Percentiles rank a stretch among this genome's conserved stretches.
Evolutionary conservation across 2,888 invertebrate species (phyloP).

Genomic region (Tridacna crocea): DNA sequence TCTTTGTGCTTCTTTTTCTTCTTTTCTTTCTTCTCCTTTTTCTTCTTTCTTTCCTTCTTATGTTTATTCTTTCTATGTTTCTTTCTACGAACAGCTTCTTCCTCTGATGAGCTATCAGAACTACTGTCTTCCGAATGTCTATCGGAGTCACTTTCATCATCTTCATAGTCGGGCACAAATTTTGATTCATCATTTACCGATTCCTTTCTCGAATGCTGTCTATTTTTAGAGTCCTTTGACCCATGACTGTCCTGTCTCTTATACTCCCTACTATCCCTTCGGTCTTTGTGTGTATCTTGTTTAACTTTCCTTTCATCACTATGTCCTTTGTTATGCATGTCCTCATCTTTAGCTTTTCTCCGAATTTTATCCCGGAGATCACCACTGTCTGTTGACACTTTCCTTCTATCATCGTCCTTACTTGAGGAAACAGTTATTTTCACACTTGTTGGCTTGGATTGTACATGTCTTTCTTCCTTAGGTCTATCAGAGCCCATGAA

Average conservation of each 20-base stretch:
- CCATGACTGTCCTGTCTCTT: slow-evolving; percentile 17
- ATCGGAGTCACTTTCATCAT: slow-evolving; percentile 65
- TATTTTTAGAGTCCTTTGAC: slow-evolving; percentile 20
- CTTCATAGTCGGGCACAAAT: slow-evolving; percentile 81
- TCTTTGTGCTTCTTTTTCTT: slow-evolving; percentile 64
- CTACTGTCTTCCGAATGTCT: slow-evolving; percentile 43
- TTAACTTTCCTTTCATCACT: slow-evolving; percentile 28
- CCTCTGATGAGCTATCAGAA: slow-evolving; percentile 54
- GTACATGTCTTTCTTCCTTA: slow-evolving; percentile 52
- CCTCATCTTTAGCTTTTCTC: slow-evolving; percentile 77
- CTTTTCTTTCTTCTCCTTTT: slow-evolving; percentile 70
- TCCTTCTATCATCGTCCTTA: slow-evolving; percentile 45
- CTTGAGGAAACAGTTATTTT: slow-evolving; percentile 67
- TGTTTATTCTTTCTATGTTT: slow-evolving; percentile 71
- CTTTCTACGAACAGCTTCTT: slow-evolving; percentile 51
- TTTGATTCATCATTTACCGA: slow-evolving; percentile 79
- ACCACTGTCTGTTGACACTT: slow-evolving; percentile 52
- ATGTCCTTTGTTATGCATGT: slow-evolving; percentile 19
- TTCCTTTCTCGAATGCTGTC: slow-evolving; percentile 67
- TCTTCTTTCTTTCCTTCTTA: slow-evolving; percentile 69
- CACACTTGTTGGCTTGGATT: slow-evolving; percentile 50
- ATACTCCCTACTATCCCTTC: slow-evolving; percentile 39
- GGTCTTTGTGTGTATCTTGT: slow-evolving; percentile 40
- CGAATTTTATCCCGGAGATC: slow-evolving; percentile 58
- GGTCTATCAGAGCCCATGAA: slow-evolving; percentile 57